A percentile compares a stretch with the other conserved stretches of the same genome.
These are phyloP conservation scores for Cranoglanis bouderius DNA, from an alignment of 2,113 vertebrate genomes.

Conservation along the genomic window DNA sequence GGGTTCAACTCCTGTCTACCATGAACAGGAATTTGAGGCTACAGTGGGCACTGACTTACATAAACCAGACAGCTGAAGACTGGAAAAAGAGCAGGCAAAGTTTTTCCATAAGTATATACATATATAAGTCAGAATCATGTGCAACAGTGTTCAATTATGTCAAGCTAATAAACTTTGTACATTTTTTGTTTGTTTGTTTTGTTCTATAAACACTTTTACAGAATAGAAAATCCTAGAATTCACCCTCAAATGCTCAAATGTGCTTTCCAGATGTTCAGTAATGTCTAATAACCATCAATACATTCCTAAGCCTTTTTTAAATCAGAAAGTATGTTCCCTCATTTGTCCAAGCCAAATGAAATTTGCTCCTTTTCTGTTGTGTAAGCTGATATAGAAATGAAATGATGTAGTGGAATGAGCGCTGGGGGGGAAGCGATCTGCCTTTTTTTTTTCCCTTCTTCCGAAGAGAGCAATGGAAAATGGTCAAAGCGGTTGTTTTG, in stretches of 20 bases:
- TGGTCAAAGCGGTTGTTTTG: slow-evolving; percentile 1
- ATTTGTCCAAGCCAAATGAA: slow-evolving; percentile 22
- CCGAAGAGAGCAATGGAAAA: slow-evolving; percentile 2
- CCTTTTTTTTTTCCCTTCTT: neutral
- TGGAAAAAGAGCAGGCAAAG: neutral
- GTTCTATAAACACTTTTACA: slow-evolving; percentile 35
- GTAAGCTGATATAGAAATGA: slow-evolving; percentile 28
- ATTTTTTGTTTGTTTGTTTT: neutral
- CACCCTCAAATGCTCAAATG: slow-evolving; percentile 53
- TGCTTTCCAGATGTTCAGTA: slow-evolving; percentile 67
- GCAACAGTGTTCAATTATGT: neutral
- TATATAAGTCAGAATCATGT: neutral
- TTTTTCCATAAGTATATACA: neutral
- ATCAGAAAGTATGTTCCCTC: slow-evolving; percentile 36
- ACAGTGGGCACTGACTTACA: neutral
- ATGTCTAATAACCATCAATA: slow-evolving; percentile 47
- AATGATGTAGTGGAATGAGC: neutral
- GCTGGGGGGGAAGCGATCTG: neutral
- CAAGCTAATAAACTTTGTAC: slow-evolving; percentile 22
- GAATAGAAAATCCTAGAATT: slow-evolving; percentile 50
- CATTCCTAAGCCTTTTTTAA: slow-evolving; percentile 45
- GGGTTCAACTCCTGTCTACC: neutral
- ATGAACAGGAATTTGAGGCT: neutral
- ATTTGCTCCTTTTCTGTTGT: slow-evolving; percentile 28
- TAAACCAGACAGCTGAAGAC: neutral